These are phyloP conservation scores for Lepidotrigona ventralis DNA, from an alignment of 1,140 invertebrate genomes.

Conservation along the genomic window DNA sequence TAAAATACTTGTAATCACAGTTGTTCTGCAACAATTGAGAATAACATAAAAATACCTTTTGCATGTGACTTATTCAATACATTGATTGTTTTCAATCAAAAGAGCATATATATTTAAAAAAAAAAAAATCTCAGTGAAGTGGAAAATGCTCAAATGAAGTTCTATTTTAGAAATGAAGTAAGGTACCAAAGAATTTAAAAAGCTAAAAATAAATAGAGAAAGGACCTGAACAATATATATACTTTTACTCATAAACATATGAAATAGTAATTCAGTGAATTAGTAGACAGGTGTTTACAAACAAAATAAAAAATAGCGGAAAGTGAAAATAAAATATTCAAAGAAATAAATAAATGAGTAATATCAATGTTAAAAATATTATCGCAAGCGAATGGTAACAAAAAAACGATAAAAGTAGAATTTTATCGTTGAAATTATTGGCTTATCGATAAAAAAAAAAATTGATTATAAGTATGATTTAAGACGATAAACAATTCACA, in stretches of 20 bases:
- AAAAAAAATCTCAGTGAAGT: not conserved
- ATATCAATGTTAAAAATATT: not conserved
- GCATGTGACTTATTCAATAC: not conserved
- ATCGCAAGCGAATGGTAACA: constrained; percentile 8
- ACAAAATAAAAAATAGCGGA: not conserved
- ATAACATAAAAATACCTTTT: not conserved
- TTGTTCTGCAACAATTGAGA: not conserved
- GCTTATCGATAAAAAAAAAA: not conserved
- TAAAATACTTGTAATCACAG: not conserved
- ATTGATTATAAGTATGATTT: constrained; percentile 1
- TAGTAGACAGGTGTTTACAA: not conserved
- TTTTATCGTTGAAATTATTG: constrained; percentile 23
- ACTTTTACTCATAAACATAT: not conserved
- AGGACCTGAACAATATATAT: too few species aligned
- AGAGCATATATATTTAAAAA: not conserved
- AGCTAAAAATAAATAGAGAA: not conserved
- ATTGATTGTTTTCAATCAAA: not conserved
- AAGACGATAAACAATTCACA: not conserved
- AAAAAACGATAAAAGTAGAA: constrained; percentile 10
- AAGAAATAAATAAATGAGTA: not conserved
- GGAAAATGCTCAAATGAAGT: not conserved
- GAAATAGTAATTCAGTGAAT: not conserved
- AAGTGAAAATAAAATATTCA: not conserved
- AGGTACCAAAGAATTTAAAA: too few species aligned
- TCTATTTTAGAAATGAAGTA: not conserved